Percentiles rank a stretch among this genome's conserved stretches.
Evolutionary conservation across 92 coral and sea anemone species (phyloP).

Genomic region (Palythoa caribaeorum): DNA sequence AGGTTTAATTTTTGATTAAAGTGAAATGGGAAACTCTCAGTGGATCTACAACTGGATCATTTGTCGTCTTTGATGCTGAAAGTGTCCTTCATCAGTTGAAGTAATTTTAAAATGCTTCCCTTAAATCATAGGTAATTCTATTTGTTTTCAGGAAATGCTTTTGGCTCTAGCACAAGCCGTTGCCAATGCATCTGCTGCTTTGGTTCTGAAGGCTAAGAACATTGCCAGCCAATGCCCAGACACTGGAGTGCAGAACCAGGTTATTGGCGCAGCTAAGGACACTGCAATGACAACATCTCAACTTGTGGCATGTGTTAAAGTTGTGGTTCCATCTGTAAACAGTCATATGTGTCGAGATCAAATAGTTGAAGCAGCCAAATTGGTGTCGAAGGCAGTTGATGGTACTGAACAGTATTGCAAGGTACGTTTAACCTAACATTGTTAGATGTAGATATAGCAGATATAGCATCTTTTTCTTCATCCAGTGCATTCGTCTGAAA

Average conservation of each 20-base stretch:
- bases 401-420: constrained; percentile 97
- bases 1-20: too few relatives aligned
- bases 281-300: constrained; percentile 99
- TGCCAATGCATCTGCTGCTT: constrained; percentile 98
- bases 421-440: constrained; percentile 51
- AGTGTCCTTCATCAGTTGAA: neutral
- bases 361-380: constrained; percentile 96
- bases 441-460: neutral
- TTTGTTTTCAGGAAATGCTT: constrained; percentile 84
- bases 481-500: neutral
- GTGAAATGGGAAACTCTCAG: too few relatives aligned
- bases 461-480: neutral
- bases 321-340: constrained; percentile 95
- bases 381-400: constrained; percentile 97
- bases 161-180: constrained; percentile 97
- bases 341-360: constrained; percentile 99
- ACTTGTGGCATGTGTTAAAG: constrained; percentile 97
- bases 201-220: constrained; percentile 95
- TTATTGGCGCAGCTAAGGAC: constrained; percentile 98
- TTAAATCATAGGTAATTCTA: neutral
- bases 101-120: neutral
- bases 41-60: too few relatives aligned
- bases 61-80: too few relatives aligned
- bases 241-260: constrained; percentile 85
- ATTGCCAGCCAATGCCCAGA: constrained; percentile 97